These are phyloP conservation scores for Zaprionus gabonicus DNA, from an alignment of 1,140 invertebrate species.

Conservation along the genomic window DNA sequence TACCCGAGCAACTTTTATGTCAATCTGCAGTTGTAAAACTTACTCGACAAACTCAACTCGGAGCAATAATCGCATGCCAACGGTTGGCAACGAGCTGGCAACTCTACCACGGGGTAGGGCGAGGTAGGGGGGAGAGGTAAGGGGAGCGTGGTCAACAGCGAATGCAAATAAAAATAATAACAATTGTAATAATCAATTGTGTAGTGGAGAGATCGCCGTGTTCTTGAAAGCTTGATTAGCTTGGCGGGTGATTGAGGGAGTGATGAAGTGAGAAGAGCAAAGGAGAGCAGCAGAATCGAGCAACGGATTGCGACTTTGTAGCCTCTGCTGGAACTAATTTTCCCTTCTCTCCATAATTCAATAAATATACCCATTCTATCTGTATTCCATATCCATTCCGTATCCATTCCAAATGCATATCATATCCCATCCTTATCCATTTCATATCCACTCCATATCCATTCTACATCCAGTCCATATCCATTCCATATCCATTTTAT, in stretches of 20 bases:
- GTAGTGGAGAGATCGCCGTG: neutral
- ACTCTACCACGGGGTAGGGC: neutral
- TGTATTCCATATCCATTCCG: too few relatives aligned
- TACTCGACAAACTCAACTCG: conserved; percentile 46
- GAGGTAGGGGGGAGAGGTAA: neutral
- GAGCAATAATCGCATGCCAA: conserved; percentile 52
- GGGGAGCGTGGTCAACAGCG: neutral
- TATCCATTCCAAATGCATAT: too few relatives aligned
- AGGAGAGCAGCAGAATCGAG: too few relatives aligned
- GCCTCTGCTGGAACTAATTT: too few relatives aligned
- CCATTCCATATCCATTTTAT: too few relatives aligned
- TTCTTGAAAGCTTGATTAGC: neutral
- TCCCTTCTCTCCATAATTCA: too few relatives aligned
- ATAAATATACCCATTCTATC: too few relatives aligned
- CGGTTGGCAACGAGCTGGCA: conserved; percentile 20
- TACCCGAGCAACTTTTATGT: conserved; percentile 53
- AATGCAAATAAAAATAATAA: conserved; percentile 7
- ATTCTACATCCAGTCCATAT: too few relatives aligned
- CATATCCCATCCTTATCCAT: too few relatives aligned
- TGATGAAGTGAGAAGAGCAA: too few relatives aligned
- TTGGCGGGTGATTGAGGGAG: neutral
- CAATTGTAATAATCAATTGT: conserved; percentile 4
- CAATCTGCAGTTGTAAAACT: conserved; percentile 53
- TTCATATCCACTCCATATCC: too few relatives aligned
- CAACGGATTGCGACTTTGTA: too few relatives aligned